Evolutionary conservation across 2,113 vertebrate species (phyloP).

Genomic region (Gulo gulo): DNA sequence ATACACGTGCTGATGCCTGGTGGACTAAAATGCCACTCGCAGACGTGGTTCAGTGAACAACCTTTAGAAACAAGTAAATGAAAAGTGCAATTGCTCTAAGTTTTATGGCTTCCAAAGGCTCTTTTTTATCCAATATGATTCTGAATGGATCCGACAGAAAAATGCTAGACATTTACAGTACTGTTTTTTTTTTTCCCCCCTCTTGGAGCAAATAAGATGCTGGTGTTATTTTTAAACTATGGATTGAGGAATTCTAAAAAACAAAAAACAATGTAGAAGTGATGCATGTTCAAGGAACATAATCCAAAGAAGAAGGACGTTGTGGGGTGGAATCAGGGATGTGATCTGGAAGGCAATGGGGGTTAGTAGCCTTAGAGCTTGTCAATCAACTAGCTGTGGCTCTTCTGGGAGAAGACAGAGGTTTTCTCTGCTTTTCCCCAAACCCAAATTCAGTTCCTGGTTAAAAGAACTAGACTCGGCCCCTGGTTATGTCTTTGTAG

Average conservation of each 20-base stretch:
- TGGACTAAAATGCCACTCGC: slow-evolving; percentile 31
- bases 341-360: neutral
- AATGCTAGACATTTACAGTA: neutral
- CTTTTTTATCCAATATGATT: neutral
- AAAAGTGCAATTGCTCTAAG: neutral
- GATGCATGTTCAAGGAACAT: neutral
- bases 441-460: neutral
- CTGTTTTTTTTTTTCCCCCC: too few relatives aligned
- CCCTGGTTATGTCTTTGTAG: neutral
- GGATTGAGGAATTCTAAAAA: neutral
- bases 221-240: neutral
- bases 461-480: neutral
- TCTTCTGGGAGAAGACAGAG: neutral
- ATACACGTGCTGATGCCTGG: neutral
- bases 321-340: neutral
- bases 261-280: neutral
- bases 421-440: neutral
- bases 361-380: neutral
- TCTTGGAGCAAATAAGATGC: neutral
- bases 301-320: neutral
- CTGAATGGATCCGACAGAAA: neutral
- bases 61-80: slow-evolving; percentile 17
- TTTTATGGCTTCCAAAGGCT: neutral
- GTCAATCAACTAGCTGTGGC: neutral
- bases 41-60: neutral